These are phyloP conservation scores for Sminthurinus aureus DNA, from an alignment of 2,888 invertebrate genomes.

Conservation along the genomic window DNA sequence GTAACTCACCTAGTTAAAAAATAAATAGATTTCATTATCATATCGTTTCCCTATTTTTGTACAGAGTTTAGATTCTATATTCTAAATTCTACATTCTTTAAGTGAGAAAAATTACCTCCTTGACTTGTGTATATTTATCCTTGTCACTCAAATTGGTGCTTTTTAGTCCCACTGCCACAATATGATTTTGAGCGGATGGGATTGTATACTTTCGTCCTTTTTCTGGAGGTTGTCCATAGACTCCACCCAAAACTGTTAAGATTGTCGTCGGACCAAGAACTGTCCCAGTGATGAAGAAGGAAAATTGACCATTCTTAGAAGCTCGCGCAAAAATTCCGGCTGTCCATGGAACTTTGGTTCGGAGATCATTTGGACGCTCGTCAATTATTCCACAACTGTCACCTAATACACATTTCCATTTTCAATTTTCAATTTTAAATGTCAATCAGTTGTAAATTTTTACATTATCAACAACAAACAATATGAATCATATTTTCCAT, in stretches of 20 bases:
- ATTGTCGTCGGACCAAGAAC: slow-evolving; percentile 40
- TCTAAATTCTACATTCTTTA: no score
- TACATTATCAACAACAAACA: no score
- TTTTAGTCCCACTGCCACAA: slow-evolving; percentile 35
- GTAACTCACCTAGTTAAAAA: slow-evolving; percentile 24
- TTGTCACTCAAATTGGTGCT: slow-evolving; percentile 35
- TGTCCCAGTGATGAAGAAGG: slow-evolving; percentile 39
- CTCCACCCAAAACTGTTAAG: slow-evolving; percentile 39
- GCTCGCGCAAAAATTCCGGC: slow-evolving; percentile 43
- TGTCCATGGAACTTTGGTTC: slow-evolving; percentile 43
- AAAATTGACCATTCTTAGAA: slow-evolving; percentile 24
- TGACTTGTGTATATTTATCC: slow-evolving; percentile 34
- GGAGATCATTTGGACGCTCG: slow-evolving; percentile 32
- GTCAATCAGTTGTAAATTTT: neutral
- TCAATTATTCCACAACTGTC: slow-evolving; percentile 41
- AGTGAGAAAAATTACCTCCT: slow-evolving; percentile 42
- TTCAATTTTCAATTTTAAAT: no score
- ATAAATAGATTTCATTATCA: no score
- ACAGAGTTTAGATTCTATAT: no score
- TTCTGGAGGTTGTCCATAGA: slow-evolving; percentile 37
- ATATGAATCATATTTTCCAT: no score
- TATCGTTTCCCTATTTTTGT: no score
- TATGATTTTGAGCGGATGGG: slow-evolving; percentile 42
- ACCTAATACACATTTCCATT: no score
- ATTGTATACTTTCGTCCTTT: slow-evolving; percentile 40